Conservation (phyloP, 2,888 invertebrate species). For the Sussaba pulchella region DNA sequence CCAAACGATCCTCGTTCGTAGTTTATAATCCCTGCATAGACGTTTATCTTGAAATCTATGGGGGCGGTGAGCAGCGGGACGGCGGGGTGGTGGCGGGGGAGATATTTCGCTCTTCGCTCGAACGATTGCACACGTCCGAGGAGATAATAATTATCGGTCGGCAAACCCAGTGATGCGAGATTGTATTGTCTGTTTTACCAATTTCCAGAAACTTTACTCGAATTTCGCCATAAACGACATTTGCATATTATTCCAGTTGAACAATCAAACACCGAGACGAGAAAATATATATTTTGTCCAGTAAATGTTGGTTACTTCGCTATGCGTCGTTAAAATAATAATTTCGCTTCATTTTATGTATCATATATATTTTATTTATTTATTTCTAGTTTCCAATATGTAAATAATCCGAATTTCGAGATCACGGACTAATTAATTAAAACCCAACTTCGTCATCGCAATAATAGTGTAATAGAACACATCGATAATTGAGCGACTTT, state of each 20-base stretch:
- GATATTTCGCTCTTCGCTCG: not conserved
- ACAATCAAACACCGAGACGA: not conserved
- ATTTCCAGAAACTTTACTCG: not conserved
- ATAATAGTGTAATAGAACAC: too few relatives aligned
- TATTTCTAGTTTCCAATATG: too few relatives aligned
- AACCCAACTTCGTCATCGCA: too few relatives aligned
- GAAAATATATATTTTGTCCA: too few relatives aligned
- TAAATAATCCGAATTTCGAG: too few relatives aligned
- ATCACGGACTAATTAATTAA: too few relatives aligned
- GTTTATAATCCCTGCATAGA: not conserved
- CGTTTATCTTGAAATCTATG: conserved; percentile 33
- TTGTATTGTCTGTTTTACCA: not conserved
- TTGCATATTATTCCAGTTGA: not conserved
- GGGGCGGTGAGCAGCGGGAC: not conserved
- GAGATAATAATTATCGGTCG: conserved; percentile 41
- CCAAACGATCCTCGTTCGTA: not conserved
- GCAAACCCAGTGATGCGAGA: not conserved
- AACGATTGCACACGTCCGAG: conserved; percentile 39
- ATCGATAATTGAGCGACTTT: too few relatives aligned
- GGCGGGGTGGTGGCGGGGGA: not conserved
- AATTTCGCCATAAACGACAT: not conserved
- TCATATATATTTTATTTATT: too few relatives aligned
- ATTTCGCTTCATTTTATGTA: too few relatives aligned
- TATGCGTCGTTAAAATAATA: too few relatives aligned
- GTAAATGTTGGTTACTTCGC: too few relatives aligned